These are phyloP conservation scores for Ictalurus furcatus DNA, from an alignment of 2,113 vertebrate genomes.

Conservation along the genomic window DNA sequence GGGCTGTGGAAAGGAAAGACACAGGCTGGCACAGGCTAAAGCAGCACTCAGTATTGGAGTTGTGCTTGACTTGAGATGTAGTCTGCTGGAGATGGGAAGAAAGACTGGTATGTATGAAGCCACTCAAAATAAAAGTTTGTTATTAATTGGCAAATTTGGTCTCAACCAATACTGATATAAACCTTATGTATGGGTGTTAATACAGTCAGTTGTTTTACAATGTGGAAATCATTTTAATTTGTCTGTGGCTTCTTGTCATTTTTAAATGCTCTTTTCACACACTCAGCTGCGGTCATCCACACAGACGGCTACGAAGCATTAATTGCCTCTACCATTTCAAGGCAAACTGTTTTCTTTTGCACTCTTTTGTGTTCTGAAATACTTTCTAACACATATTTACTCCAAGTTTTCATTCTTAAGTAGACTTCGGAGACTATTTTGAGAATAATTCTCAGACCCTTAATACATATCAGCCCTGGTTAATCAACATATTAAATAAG, in stretches of 20 bases:
- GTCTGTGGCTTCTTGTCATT: neutral
- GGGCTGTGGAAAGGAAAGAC: conserved; percentile 70
- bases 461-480: neutral
- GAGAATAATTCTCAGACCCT: neutral
- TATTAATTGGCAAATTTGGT: neutral
- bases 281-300: neutral
- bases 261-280: neutral
- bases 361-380: neutral
- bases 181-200: neutral
- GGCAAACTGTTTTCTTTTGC: neutral
- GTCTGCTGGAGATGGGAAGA: neutral
- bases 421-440: neutral
- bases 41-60: conserved; percentile 69
- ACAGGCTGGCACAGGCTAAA: conserved; percentile 75
- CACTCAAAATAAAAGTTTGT: neutral
- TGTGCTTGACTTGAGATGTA: conserved; percentile 58
- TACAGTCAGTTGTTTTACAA: neutral
- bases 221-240: neutral
- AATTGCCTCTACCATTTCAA: neutral
- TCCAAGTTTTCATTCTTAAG: neutral
- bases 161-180: neutral
- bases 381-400: neutral
- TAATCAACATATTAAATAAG: neutral
- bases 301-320: neutral
- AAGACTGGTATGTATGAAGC: neutral